phyloP scores from a whole-genome alignment of 2,113 vertebrate genomes.

The Eptesicus fuscus region DNA sequence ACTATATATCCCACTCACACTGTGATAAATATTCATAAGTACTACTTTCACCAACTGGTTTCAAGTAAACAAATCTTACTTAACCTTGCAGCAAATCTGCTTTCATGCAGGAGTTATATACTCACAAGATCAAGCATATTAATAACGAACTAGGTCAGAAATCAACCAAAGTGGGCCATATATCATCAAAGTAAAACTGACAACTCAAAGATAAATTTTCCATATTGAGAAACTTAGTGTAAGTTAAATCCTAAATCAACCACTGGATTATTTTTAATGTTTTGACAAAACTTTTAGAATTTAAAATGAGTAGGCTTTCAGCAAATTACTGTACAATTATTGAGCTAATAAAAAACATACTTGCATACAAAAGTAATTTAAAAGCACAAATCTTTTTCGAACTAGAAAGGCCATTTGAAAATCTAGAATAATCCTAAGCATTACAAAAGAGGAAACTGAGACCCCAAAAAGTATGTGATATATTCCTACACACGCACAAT shows the following conservation, averaged over 20 bases:
- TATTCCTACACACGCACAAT: background rate
- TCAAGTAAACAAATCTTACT: constrained; percentile 56
- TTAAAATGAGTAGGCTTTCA: background rate
- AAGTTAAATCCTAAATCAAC: background rate
- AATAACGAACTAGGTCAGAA: background rate
- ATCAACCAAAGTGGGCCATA: background rate
- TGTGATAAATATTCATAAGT: background rate
- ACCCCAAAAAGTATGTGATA: background rate
- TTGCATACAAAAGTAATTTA: background rate
- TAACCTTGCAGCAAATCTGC: constrained; percentile 9
- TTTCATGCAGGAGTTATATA: constrained; percentile 36
- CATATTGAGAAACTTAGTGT: background rate
- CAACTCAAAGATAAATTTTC: background rate
- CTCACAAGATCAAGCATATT: background rate
- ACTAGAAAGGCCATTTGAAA: background rate
- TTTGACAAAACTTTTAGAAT: background rate
- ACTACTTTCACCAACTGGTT: background rate
- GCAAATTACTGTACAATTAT: background rate
- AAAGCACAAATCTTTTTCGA: background rate
- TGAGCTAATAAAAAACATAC: background rate
- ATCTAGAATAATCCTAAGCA: background rate
- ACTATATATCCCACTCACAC: constrained; percentile 20
- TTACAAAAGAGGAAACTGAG: background rate
- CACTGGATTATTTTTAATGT: background rate
- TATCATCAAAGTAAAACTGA: background rate